Conservation (phyloP, 2,888 invertebrate genomes). For the Diarsia mendica region DNA sequence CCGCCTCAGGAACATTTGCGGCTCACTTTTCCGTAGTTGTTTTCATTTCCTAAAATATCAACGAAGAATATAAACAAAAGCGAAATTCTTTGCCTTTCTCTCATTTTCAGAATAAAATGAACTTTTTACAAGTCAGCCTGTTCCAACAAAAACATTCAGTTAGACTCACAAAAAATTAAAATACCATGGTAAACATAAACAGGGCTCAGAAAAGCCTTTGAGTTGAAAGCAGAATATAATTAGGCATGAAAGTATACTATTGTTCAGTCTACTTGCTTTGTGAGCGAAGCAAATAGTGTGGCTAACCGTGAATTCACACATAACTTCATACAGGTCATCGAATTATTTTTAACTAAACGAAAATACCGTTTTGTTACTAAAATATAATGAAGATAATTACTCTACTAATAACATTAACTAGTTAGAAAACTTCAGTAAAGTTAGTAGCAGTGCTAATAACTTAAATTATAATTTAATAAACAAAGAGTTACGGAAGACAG, state of each 20-base stretch:
- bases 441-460: slow-evolving; percentile 50
- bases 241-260: background rate
- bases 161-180: slow-evolving; percentile 4
- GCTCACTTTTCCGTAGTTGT: slow-evolving; percentile 17
- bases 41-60: slow-evolving; percentile 39
- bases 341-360: background rate
- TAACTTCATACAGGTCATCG: background rate
- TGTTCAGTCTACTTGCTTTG: background rate
- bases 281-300: background rate
- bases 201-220: slow-evolving; percentile 2
- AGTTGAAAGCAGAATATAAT: slow-evolving; percentile 5
- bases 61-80: slow-evolving; percentile 22
- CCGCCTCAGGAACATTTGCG: slow-evolving; percentile 7
- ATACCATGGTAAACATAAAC: slow-evolving; percentile 9
- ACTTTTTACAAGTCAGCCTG: slow-evolving; percentile 23
- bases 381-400: slow-evolving; percentile 36
- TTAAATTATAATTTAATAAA: slow-evolving; percentile 57
- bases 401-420: slow-evolving; percentile 42
- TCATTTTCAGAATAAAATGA: slow-evolving; percentile 38
- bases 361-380: slow-evolving; percentile 18
- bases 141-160: slow-evolving; percentile 16
- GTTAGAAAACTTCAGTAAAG: slow-evolving; percentile 40
- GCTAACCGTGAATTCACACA: background rate
- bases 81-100: slow-evolving; percentile 20
- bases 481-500: slow-evolving; percentile 45